Conservation (phyloP, 64 coral and sea anemone species). For the Actinia tenebrosa region DNA sequence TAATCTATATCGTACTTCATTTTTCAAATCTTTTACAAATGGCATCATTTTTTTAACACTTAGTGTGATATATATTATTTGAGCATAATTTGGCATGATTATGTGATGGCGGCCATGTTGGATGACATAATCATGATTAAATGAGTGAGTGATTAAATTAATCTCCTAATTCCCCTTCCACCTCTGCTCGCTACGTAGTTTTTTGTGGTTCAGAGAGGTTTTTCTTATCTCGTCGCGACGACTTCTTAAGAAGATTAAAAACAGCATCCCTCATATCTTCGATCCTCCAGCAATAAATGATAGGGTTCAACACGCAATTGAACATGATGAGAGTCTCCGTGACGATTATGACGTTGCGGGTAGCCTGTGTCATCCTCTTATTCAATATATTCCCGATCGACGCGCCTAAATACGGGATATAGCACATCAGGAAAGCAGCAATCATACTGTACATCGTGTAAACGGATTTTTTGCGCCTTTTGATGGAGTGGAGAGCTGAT, state of each 20-base stretch:
- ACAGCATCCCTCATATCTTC: not conserved
- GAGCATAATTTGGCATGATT: too few relatives aligned
- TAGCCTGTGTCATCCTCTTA: not conserved
- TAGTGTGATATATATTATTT: too few relatives aligned
- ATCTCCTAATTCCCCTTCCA: too few relatives aligned
- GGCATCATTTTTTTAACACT: too few relatives aligned
- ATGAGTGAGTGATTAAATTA: too few relatives aligned
- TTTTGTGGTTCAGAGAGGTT: not conserved
- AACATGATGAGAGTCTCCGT: not conserved
- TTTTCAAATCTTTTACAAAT: too few relatives aligned
- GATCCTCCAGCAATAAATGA: not conserved
- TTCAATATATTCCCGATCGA: not conserved
- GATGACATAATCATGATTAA: too few relatives aligned
- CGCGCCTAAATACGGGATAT: not conserved
- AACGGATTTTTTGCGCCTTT: not conserved
- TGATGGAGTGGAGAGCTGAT: not conserved
- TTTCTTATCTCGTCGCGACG: not conserved
- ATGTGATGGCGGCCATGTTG: too few relatives aligned
- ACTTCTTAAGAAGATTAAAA: not conserved
- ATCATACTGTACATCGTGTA: not conserved
- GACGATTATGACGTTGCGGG: not conserved
- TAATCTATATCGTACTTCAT: too few relatives aligned
- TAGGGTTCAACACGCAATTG: conserved; percentile 1
- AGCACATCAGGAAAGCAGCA: not conserved
- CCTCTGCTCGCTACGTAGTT: too few relatives aligned